Conservation (phyloP, 2,113 vertebrate genomes). For the Psilopsiagon aymara region DNA sequence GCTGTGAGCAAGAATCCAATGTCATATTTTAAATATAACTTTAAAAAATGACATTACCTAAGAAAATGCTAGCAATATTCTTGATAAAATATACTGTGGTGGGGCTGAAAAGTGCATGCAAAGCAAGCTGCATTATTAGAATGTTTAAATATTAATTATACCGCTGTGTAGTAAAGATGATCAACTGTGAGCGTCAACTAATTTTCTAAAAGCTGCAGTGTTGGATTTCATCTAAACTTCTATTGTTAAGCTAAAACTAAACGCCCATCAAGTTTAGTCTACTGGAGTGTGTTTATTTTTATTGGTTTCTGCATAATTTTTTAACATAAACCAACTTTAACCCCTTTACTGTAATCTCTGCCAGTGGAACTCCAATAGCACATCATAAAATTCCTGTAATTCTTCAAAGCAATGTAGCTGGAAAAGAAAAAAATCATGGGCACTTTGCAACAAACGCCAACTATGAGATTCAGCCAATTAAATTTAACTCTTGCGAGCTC, state of each 20-base stretch:
- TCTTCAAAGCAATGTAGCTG: constrained; percentile 78
- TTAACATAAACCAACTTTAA: constrained; percentile 82
- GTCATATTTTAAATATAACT: constrained; percentile 73
- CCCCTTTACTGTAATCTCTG: constrained; percentile 81
- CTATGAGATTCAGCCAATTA: constrained; percentile 67
- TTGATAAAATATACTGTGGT: constrained; percentile 96
- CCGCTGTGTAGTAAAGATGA: constrained; percentile 98
- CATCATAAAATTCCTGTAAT: constrained; percentile 83
- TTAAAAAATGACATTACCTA: constrained; percentile 73
- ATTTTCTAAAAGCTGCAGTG: constrained; percentile 85
- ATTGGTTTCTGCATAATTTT: constrained; percentile 84
- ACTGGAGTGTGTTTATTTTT: constrained; percentile 83
- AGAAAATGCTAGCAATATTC: constrained; percentile 78
- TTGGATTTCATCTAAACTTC: constrained; percentile 79
- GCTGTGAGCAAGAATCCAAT: constrained; percentile 50
- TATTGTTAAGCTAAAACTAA: constrained; percentile 82
- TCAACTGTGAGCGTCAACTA: constrained; percentile 93
- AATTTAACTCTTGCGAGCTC: constrained; percentile 74
- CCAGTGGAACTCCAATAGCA: constrained; percentile 78
- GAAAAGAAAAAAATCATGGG: constrained; percentile 66
- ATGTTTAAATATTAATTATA: constrained; percentile 99
- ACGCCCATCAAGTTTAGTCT: constrained; percentile 85
- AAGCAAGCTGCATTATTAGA: constrained; percentile 98
- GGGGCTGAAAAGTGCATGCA: constrained; percentile 95
- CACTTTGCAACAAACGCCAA: constrained; percentile 75